A percentile compares a stretch with the other conserved stretches of the same genome.
These are phyloP conservation scores for Saccostrea glomerata DNA, from an alignment of 1,140 invertebrate species.

Conservation along the genomic window DNA sequence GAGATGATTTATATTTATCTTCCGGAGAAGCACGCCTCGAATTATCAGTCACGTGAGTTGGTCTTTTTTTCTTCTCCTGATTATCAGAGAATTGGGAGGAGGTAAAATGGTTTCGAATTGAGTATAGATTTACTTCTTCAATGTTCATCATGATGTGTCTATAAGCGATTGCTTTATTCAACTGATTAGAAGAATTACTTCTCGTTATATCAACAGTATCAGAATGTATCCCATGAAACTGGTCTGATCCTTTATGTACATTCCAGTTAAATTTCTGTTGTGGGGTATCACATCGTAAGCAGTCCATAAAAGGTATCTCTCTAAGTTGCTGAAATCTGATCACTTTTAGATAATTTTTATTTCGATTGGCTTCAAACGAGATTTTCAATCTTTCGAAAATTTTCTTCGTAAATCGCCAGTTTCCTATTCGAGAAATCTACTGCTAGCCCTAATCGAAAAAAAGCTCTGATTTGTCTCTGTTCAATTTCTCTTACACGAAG, in stretches of 20 bases:
- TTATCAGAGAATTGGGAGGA: too few relatives aligned
- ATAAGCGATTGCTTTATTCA: too few relatives aligned
- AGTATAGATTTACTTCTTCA: too few relatives aligned
- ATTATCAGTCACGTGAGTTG: background rate
- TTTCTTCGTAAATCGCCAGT: background rate
- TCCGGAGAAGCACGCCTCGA: background rate
- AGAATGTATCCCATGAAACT: background rate
- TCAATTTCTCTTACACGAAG: background rate
- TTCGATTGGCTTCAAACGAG: too few relatives aligned
- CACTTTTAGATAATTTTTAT: too few relatives aligned
- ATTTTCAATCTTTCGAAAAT: background rate
- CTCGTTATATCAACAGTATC: background rate
- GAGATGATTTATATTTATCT: background rate
- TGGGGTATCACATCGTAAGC: background rate
- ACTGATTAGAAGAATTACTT: too few relatives aligned
- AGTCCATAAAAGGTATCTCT: background rate
- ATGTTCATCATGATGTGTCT: too few relatives aligned
- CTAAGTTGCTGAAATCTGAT: too few relatives aligned
- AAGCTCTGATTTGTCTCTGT: background rate
- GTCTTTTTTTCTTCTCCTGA: too few relatives aligned
- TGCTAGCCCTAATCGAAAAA: background rate
- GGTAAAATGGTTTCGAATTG: too few relatives aligned
- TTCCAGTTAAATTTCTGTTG: background rate
- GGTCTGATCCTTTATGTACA: background rate
- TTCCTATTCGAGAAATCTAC: slow-evolving; percentile 9